Base-by-base conservation (phyloP, 1,140 invertebrate species). In the Ooceraea biroi region DNA sequence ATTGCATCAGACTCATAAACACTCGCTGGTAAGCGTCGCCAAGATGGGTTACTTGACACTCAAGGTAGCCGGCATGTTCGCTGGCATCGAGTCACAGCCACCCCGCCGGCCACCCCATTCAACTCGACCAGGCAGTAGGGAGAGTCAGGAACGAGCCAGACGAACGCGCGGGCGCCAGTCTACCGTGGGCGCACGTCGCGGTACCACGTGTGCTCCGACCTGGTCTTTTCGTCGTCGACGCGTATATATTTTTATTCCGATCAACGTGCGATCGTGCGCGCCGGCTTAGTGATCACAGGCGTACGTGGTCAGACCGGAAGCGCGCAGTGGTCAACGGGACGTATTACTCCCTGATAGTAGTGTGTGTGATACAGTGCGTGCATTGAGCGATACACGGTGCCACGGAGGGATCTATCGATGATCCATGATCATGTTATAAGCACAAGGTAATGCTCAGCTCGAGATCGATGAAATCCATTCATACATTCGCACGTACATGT, bases 91-190 rank as follows among this genome's bases (percentile, higher is more conserved):
- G 76, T 84, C 84, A 36, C 36, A 83, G 60, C 55, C 66, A 82
- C 30, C 89, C 68, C 69, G 68, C 82, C 78, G 63, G 74, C 66
- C 86, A 83, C 74, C 68, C 52, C 85, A 86, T 82, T 80, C 84
- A 82, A 57, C 46, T 82, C 85, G 83, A 66, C 88, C 84, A 89
- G 66, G 84, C 87, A 94, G 92, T 93, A 93, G 93, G 89, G 90
- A 91, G 91, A 93, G 90, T 93, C 92, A 91, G 91, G 86, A 84
- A 93, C 89, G 88, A 91, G 93, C 92, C 93, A 91, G 92, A 86
- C 93, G 89, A 88, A 74, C 90, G 91, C 90, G 72, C 87, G 68
- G 87, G 90, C 89, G 91, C 77, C 93, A 94, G 93, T 94, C 92
- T 93, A 92, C 83, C 92, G 92, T 91, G 89, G 91, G 89, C 91